phyloP scores from a whole-genome alignment of 2,797 vertebrate genomes.

The Scyliorhinus canicula region DNA sequence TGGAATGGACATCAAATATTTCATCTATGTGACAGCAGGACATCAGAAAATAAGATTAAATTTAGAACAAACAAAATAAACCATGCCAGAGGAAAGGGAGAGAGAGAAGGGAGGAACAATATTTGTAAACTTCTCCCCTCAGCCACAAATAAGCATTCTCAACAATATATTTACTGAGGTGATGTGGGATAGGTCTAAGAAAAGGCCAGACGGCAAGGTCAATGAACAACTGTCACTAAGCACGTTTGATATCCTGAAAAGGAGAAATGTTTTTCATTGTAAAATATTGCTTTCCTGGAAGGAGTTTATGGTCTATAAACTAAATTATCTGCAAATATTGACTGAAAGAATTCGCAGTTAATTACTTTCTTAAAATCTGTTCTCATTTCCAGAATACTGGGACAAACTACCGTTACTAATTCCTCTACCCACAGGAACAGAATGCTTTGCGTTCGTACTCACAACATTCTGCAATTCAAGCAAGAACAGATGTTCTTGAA shows the following conservation, averaged over 20 bases:
- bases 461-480: background rate
- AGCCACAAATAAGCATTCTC: background rate
- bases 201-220: background rate
- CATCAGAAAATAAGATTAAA: background rate
- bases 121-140: background rate
- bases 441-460: background rate
- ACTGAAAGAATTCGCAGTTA: constrained; percentile 11
- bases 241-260: background rate
- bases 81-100: background rate
- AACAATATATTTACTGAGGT: background rate
- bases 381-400: background rate
- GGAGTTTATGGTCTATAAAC: background rate
- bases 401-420: background rate
- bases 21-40: background rate
- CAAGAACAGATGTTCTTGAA: constrained; percentile 12
- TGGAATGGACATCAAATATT: background rate
- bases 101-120: background rate
- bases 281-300: background rate
- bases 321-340: background rate
- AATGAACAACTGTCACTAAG: background rate
- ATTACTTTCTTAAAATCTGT: background rate
- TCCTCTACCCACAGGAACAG: background rate
- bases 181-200: background rate
- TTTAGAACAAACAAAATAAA: background rate
- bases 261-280: background rate